phyloP scores from a whole-genome alignment of 1,140 invertebrate genomes.

The Caerostris extrusa region DNA sequence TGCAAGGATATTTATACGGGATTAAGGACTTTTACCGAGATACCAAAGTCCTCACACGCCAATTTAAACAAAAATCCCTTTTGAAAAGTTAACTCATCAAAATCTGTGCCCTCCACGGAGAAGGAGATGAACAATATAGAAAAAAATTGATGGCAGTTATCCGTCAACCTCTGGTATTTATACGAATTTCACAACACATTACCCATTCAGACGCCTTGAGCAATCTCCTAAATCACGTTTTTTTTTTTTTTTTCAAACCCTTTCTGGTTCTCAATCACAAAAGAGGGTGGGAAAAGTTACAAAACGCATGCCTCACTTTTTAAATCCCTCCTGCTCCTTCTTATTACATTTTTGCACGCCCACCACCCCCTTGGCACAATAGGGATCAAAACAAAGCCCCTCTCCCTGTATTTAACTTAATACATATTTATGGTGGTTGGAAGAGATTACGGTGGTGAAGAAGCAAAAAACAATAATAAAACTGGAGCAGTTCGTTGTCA shows the following conservation, averaged over 20 bases:
- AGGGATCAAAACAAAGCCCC: slow-evolving; percentile 10
- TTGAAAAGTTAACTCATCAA: background rate
- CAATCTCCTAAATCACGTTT: slow-evolving; percentile 16
- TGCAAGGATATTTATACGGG: too few species aligned
- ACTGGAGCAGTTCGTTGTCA: slow-evolving; percentile 69
- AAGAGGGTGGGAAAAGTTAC: background rate
- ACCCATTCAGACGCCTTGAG: slow-evolving; percentile 19
- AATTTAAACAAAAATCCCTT: too few species aligned
- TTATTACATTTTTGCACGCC: slow-evolving; percentile 19
- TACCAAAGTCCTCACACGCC: too few species aligned
- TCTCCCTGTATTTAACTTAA: slow-evolving; percentile 70
- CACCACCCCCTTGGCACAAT: slow-evolving; percentile 46
- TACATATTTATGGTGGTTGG: slow-evolving; percentile 72
- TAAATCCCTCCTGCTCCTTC: slow-evolving; percentile 5
- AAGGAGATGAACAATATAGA: background rate
- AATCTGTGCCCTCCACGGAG: background rate
- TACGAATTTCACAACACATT: slow-evolving; percentile 41
- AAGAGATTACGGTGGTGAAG: background rate
- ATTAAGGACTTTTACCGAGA: too few species aligned
- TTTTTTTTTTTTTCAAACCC: background rate
- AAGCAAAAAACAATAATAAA: background rate
- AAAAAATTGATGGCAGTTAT: background rate
- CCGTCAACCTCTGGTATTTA: background rate
- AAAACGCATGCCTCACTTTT: background rate
- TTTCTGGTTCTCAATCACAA: background rate